phyloP scores from a whole-genome alignment of 2,797 vertebrate species.

The Danionella dracula region DNA sequence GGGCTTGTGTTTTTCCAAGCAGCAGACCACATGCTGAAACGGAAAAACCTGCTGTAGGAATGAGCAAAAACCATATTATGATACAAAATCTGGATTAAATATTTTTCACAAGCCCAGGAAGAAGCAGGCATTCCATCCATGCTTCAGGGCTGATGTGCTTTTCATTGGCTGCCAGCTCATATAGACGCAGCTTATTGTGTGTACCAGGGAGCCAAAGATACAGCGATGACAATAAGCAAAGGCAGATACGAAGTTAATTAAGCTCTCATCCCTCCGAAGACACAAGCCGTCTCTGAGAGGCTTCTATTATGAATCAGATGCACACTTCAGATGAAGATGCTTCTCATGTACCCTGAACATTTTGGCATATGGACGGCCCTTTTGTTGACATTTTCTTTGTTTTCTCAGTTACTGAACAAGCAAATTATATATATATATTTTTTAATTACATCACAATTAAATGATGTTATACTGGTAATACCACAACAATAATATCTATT shows the following conservation, averaged over 20 bases:
- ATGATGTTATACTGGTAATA: too few species aligned
- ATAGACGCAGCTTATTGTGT: conserved; percentile 15
- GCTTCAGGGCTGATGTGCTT: neutral
- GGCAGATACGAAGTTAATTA: conserved; percentile 66
- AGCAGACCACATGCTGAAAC: neutral
- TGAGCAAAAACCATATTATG: conserved; percentile 33
- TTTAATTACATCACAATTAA: too few species aligned
- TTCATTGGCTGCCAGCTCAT: neutral
- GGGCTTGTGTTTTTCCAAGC: neutral
- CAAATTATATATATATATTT: too few species aligned
- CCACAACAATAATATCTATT: too few species aligned
- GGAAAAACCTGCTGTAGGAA: conserved; percentile 1
- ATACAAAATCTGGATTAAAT: conserved; percentile 26
- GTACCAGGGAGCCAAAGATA: neutral
- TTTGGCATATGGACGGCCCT: conserved; percentile 8
- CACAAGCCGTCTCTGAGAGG: conserved; percentile 16
- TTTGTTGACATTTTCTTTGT: neutral
- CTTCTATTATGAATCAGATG: conserved; percentile 26
- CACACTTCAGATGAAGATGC: conserved; percentile 19
- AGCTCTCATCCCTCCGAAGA: conserved; percentile 57
- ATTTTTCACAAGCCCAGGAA: conserved; percentile 13
- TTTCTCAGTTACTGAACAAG: too few species aligned
- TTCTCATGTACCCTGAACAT: neutral
- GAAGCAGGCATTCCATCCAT: neutral
- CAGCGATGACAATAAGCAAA: conserved; percentile 34